Evolutionary conservation across 2,113 vertebrate genomes (phyloP).

Genomic region (Actinemys pallida): DNA sequence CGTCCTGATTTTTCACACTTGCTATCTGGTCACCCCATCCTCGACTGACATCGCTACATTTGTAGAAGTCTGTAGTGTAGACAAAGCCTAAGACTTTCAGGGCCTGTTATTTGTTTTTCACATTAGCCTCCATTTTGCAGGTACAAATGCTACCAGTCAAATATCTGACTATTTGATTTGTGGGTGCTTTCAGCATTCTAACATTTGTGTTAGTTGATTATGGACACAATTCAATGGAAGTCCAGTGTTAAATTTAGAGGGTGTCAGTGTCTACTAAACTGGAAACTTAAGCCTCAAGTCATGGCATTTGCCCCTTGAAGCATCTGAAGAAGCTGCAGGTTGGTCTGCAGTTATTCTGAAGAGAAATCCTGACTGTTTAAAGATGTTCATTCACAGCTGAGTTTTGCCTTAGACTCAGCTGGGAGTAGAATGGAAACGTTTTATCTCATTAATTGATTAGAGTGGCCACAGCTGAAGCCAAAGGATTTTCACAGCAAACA

Average conservation of each 20-base stretch:
- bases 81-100: not conserved
- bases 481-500: not conserved
- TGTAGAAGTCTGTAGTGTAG: not conserved
- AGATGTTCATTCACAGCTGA: not conserved
- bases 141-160: not conserved
- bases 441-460: not conserved
- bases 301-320: not conserved
- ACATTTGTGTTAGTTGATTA: not conserved
- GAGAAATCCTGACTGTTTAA: not conserved
- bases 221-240: not conserved
- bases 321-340: not conserved
- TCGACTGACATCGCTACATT: not conserved
- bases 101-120: not conserved
- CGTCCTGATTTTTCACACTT: too few relatives aligned
- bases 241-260: not conserved
- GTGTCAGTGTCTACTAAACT: not conserved
- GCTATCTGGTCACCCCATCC: too few relatives aligned
- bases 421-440: not conserved
- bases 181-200: not conserved
- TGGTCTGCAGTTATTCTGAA: not conserved
- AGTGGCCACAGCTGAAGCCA: not conserved
- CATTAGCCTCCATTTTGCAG: constrained; percentile 2
- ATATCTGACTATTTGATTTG: not conserved
- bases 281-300: not conserved
- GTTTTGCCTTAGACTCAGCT: not conserved